Conservation (phyloP, 2,888 invertebrate species). For the Protonemura montana region DNA sequence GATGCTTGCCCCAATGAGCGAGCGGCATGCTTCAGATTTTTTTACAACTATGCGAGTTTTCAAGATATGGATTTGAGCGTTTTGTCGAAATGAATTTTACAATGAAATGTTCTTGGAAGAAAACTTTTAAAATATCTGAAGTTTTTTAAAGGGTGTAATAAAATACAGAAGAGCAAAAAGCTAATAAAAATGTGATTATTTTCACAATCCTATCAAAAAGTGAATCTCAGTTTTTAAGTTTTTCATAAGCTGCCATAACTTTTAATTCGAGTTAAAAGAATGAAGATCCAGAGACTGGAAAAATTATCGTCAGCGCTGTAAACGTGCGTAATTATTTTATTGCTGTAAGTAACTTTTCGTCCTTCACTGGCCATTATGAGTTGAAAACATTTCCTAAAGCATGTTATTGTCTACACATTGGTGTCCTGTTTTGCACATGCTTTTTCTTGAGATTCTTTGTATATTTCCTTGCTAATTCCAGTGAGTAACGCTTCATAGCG, state of each 20-base stretch:
- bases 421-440: too few relatives aligned
- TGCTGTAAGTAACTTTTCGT: neutral
- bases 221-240: slow-evolving; percentile 35
- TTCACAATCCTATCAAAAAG: slow-evolving; percentile 41
- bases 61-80: neutral
- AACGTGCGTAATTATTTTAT: neutral
- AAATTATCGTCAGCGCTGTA: neutral
- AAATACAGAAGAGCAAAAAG: slow-evolving; percentile 24
- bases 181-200: slow-evolving; percentile 44
- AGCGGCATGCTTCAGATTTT: too few relatives aligned
- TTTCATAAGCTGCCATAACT: slow-evolving; percentile 44
- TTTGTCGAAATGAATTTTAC: neutral
- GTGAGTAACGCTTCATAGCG: too few relatives aligned
- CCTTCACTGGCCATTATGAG: too few relatives aligned
- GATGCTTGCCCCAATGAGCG: too few relatives aligned
- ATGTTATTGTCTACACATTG: too few relatives aligned
- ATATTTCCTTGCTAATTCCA: too few relatives aligned
- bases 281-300: slow-evolving; percentile 12
- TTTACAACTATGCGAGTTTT: neutral
- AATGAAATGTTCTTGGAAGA: neutral
- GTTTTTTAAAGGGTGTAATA: slow-evolving; percentile 23
- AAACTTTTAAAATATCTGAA: slow-evolving; percentile 9
- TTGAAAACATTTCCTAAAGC: too few relatives aligned
- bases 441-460: too few relatives aligned
- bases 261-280: slow-evolving; percentile 34